Conservation (phyloP, 2,797 vertebrate genomes). For the Moxostoma hubbsi region DNA sequence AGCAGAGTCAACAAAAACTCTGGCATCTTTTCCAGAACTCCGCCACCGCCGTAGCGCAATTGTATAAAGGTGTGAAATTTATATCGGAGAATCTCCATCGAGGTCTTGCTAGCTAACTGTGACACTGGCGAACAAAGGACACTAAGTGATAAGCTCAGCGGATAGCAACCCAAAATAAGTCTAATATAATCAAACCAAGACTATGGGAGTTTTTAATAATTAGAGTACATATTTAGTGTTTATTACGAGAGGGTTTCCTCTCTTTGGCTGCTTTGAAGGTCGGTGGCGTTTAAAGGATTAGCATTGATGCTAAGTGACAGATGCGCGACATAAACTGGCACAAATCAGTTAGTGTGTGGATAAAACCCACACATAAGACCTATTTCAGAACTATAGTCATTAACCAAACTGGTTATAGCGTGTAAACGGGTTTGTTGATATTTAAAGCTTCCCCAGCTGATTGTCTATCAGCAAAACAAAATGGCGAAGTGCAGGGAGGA, state of each 20-base stretch:
- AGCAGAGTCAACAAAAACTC: conserved; percentile 84
- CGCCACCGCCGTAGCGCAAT: conserved; percentile 94
- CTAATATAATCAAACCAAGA: not conserved
- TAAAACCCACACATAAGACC: not conserved
- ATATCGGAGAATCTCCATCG: not conserved
- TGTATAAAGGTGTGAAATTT: conserved; percentile 88
- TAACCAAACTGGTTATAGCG: too few relatives aligned
- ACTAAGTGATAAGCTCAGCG: not conserved
- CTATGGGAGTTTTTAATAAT: not conserved
- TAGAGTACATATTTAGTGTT: too few relatives aligned
- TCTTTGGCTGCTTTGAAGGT: conserved; percentile 38
- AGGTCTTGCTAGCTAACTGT: conserved; percentile 21
- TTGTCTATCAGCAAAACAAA: conserved; percentile 69
- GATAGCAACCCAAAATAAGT: not conserved
- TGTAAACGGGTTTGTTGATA: not conserved
- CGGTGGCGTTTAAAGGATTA: conserved; percentile 35
- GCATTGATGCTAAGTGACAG: conserved; percentile 32
- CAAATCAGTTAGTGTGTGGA: not conserved
- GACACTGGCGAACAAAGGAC: conserved; percentile 38
- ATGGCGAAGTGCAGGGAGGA: conserved; percentile 81
- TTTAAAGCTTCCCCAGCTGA: not conserved
- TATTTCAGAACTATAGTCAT: not conserved
- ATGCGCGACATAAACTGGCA: conserved; percentile 5
- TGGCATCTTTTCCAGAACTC: conserved; percentile 98
- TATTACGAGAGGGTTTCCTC: not conserved